Base-by-base conservation (phyloP, 2,888 invertebrate genomes). In the Cheilosia scutellata region DNA sequence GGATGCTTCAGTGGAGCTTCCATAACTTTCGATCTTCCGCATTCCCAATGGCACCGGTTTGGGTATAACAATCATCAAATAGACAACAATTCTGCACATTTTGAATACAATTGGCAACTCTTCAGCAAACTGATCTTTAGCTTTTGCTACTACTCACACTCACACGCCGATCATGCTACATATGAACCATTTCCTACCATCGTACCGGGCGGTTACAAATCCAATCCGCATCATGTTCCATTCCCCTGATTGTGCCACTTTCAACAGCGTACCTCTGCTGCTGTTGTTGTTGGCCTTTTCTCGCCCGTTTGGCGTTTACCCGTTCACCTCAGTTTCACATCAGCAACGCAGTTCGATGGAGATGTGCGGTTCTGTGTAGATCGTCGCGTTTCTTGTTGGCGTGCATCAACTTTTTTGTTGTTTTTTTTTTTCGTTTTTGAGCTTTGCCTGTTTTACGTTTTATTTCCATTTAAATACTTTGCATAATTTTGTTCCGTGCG, bases 211-310 rank as follows among this genome's bases (percentile, higher is more conserved):
- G 33, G 31, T 37, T 27, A 13, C 27, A 25, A 13, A 20, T 20
- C 20, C 20, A 20, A 20, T 20, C 20, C 11, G 27, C 13, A 13
- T 25, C 33, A 3, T 37, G 33, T 76, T 25, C 57, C 63, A 82
- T 77, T 76, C 49, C 66, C 11, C 51, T 63, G 55, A 37, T 1
- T 75, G 53, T 68, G 25, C 68, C 74, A 57, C 62, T 74, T 84
- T 68, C 78, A 74, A 74, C 25, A 58, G 58, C 47, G 60, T 82
- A 63, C 42, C 66, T 29, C 29, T 13, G 51, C 55, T 40, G 71
- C 37, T 42, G 31, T 77, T 86, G 66, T 44, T 72, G 86, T 77
- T 82, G 86, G 86, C 76, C 76, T 86, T 82, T 82, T 82, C 86
- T 68, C 60, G 51, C 72, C 55, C 71, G 79, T 79, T n/a, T n/a